Evolutionary conservation across 2,113 vertebrate genomes (phyloP).

Genomic region (Brienomyrus brachyistius): DNA sequence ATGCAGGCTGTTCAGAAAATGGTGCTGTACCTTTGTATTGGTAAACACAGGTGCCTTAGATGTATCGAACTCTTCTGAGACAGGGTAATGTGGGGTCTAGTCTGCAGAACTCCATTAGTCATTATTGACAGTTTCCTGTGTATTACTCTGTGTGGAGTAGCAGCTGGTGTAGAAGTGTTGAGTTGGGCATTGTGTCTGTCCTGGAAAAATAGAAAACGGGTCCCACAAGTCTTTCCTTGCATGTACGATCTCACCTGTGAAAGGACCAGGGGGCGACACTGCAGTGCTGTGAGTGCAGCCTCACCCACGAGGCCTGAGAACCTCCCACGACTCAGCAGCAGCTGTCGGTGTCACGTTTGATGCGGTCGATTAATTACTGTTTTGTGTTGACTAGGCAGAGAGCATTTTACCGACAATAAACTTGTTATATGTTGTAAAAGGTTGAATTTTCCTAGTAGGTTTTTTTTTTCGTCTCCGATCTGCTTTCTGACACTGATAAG

Average conservation of each 20-base stretch:
- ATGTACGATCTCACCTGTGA: conserved; percentile 3
- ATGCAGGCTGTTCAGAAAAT: not conserved
- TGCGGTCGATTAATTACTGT: not conserved
- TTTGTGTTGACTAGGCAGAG: conserved; percentile 13
- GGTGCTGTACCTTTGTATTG: not conserved
- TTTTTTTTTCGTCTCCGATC: conserved; percentile 37
- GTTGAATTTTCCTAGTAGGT: conserved; percentile 45
- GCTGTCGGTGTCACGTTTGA: not conserved
- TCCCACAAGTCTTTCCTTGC: not conserved
- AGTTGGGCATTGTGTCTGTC: not conserved
- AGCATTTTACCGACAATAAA: conserved; percentile 28
- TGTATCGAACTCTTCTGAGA: not conserved
- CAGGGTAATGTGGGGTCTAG: not conserved
- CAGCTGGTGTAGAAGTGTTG: conserved; percentile 2
- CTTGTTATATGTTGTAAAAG: conserved; percentile 46
- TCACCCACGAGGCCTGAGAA: not conserved
- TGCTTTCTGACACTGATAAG: conserved; percentile 56
- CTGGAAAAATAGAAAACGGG: not conserved
- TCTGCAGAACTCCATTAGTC: not conserved
- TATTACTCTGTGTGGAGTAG: not conserved
- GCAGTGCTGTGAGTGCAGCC: not conserved
- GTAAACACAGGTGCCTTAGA: not conserved
- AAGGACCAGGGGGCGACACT: not conserved
- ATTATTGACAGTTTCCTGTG: not conserved
- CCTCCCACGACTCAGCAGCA: not conserved